phyloP scores from a whole-genome alignment of 2,888 invertebrate genomes.

The Euzophera pinguis region DNA sequence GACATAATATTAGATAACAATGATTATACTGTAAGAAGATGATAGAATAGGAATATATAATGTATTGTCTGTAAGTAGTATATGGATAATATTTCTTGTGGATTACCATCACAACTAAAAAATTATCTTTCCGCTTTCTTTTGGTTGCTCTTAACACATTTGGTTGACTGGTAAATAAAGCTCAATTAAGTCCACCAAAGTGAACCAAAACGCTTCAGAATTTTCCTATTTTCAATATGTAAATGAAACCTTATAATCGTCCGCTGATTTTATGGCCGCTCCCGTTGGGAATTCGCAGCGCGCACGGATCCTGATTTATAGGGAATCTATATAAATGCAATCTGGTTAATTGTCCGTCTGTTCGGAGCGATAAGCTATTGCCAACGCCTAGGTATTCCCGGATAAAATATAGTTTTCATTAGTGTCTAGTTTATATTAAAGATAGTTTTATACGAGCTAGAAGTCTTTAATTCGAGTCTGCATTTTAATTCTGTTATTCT shows the following conservation, averaged over 20 bases:
- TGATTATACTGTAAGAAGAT: no score
- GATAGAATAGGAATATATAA: no score
- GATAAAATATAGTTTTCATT: constrained; percentile 22
- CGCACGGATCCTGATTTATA: constrained; percentile 72
- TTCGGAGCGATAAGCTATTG: constrained; percentile 52
- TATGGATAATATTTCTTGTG: no score
- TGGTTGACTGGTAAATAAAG: no score
- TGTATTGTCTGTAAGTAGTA: no score
- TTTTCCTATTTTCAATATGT: not conserved
- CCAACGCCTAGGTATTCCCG: constrained; percentile 25
- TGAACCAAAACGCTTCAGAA: not conserved
- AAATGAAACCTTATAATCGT: not conserved
- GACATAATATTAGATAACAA: no score
- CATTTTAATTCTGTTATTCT: not conserved
- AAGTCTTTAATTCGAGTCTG: not conserved
- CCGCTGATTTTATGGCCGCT: constrained; percentile 36
- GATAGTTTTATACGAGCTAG: not conserved
- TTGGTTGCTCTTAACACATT: no score
- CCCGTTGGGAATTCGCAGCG: constrained; percentile 47
- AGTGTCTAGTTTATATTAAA: constrained; percentile 6
- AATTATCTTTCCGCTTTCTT: no score
- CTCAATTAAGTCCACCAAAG: no score
- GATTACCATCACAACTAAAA: no score
- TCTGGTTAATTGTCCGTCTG: constrained; percentile 69
- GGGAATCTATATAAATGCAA: constrained; percentile 75